These are phyloP conservation scores for Phortica okadai DNA, from an alignment of 2,888 invertebrate genomes.

Conservation along the genomic window DNA sequence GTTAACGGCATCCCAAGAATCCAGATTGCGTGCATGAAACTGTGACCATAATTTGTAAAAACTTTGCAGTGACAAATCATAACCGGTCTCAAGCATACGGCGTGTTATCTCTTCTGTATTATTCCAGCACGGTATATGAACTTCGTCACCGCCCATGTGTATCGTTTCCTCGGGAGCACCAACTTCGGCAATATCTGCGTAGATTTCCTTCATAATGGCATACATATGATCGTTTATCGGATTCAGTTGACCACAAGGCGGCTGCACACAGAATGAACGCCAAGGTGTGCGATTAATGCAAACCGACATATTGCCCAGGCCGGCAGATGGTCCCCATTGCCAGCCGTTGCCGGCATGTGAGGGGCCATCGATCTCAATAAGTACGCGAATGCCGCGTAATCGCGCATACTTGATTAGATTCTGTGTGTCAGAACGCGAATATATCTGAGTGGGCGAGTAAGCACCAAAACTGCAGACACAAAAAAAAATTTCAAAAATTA, in stretches of 20 bases:
- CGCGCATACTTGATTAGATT: conserved; percentile 87
- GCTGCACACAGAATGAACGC: conserved; percentile 85
- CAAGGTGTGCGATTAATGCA: conserved; percentile 84
- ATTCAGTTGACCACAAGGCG: conserved; percentile 91
- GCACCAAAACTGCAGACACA: conserved; percentile 79
- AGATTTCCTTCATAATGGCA: conserved; percentile 82
- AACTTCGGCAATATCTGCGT: conserved; percentile 81
- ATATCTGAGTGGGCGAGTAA: conserved; percentile 83
- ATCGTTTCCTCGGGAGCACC: conserved; percentile 81
- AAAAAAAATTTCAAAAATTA: conserved; percentile 1
- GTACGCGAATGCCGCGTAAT: conserved; percentile 87
- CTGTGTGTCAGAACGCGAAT: conserved; percentile 81
- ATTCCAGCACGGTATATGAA: conserved; percentile 84
- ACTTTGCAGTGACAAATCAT: conserved; percentile 78
- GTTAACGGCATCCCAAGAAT: conserved; percentile 79
- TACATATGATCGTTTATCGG: conserved; percentile 85
- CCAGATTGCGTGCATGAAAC: conserved; percentile 80
- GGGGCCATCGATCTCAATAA: conserved; percentile 93
- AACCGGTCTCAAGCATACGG: conserved; percentile 81
- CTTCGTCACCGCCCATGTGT: conserved; percentile 93
- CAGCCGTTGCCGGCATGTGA: conserved; percentile 91
- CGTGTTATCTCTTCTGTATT: conserved; percentile 82
- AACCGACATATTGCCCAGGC: conserved; percentile 82
- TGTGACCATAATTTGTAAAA: conserved; percentile 86
- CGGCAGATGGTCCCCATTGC: conserved; percentile 84